Evolutionary conservation across 2,113 vertebrate species (phyloP).

Genomic region (Eclectus roratus): DNA sequence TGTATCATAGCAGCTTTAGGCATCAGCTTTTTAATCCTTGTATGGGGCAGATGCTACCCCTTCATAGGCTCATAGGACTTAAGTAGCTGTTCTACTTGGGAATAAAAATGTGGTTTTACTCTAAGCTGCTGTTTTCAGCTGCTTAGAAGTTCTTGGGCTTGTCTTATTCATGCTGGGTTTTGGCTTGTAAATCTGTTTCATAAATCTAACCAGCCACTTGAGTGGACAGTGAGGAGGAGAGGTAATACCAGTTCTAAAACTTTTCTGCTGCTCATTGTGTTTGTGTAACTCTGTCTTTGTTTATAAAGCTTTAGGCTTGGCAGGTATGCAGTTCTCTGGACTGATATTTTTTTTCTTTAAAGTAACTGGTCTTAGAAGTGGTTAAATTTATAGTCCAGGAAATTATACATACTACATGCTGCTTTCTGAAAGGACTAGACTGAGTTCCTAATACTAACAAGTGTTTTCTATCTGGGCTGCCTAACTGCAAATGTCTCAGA

Average conservation of each 20-base stretch:
- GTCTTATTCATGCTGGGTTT: background rate
- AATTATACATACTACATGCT: background rate
- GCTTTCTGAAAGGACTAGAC: background rate
- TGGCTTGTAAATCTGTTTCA: background rate
- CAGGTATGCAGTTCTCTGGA: background rate
- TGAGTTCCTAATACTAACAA: background rate
- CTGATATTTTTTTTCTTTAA: background rate
- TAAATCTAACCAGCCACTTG: background rate
- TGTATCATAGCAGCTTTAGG: background rate
- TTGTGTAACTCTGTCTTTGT: background rate
- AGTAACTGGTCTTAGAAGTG: background rate
- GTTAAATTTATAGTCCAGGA: background rate
- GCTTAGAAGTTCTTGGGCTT: background rate
- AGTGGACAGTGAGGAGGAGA: background rate
- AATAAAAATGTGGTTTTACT: background rate
- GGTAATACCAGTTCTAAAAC: background rate
- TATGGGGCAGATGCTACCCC: background rate
- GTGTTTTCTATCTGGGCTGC: background rate
- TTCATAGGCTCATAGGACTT: background rate
- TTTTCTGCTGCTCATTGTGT: background rate
- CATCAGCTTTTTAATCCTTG: background rate
- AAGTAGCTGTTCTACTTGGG: background rate
- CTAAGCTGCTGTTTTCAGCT: background rate
- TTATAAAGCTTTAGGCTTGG: conserved; percentile 20
- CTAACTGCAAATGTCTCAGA: background rate